Conservation (phyloP, 2,113 vertebrate genomes). For the Pseudopodoces humilis region DNA sequence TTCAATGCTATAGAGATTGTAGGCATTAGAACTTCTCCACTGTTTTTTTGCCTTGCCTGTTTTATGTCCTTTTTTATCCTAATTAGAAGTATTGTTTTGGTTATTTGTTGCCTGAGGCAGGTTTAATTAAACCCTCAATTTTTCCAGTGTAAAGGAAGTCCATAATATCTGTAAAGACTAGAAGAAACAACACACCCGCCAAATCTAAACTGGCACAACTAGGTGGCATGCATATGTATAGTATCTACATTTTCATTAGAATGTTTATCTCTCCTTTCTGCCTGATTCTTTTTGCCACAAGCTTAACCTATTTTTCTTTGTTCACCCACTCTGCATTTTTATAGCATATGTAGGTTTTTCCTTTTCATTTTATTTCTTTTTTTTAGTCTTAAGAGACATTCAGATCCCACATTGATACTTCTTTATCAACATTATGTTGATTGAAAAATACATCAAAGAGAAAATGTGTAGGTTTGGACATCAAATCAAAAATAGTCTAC, state of each 20-base stretch:
- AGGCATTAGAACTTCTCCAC: neutral
- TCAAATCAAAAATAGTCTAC: neutral
- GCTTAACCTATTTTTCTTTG: neutral
- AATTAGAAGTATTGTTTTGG: neutral
- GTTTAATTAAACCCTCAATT: neutral
- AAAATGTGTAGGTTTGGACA: neutral
- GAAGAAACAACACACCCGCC: neutral
- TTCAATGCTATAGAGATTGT: neutral
- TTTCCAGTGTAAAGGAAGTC: neutral
- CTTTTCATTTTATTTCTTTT: neutral
- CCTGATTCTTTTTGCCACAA: neutral
- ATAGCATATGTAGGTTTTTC: neutral
- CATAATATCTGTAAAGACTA: neutral
- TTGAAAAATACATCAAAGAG: neutral
- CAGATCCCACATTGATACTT: neutral
- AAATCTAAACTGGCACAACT: slow-evolving; percentile 52
- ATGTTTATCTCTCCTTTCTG: neutral
- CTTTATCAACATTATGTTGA: neutral
- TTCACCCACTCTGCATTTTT: neutral
- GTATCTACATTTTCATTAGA: slow-evolving; percentile 12
- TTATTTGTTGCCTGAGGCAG: neutral
- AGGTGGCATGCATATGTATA: slow-evolving; percentile 39
- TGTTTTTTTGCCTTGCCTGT: neutral
- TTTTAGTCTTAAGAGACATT: neutral
- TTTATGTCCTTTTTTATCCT: neutral